Conservation (phyloP, 2,888 invertebrate species). For the Xestoiulus laeticollis region DNA sequence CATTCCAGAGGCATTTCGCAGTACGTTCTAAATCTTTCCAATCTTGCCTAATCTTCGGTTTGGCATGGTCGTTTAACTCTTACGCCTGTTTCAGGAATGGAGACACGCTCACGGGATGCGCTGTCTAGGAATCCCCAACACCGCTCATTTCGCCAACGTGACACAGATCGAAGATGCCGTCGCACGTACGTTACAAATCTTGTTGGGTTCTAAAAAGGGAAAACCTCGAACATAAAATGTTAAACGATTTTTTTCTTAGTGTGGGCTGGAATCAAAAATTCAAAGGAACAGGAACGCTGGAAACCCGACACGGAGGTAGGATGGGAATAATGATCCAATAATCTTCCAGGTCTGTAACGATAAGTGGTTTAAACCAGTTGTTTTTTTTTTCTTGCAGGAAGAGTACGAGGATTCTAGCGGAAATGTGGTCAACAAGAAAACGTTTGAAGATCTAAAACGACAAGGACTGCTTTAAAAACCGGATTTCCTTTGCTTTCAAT, state of each 20-base stretch:
- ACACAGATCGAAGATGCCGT: slow-evolving; percentile 98
- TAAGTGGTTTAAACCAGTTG: neutral
- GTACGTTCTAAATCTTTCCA: too few species aligned
- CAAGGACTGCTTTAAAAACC: slow-evolving; percentile 83
- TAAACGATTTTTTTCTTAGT: slow-evolving; percentile 68
- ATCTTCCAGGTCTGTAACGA: neutral
- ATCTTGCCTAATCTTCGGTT: too few species aligned
- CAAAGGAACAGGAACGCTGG: slow-evolving; percentile 95
- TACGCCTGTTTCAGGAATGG: slow-evolving; percentile 69
- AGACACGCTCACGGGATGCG: slow-evolving; percentile 89
- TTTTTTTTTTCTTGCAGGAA: slow-evolving; percentile 71
- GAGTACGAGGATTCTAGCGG: slow-evolving; percentile 99
- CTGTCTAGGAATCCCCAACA: slow-evolving; percentile 98
- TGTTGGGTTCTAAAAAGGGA: neutral
- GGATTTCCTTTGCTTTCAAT: neutral
- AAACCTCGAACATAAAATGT: neutral
- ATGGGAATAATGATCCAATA: neutral
- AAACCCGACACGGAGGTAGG: slow-evolving; percentile 78
- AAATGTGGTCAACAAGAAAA: slow-evolving; percentile 98
- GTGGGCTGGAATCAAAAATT: slow-evolving; percentile 97
- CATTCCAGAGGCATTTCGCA: slow-evolving; percentile 98
- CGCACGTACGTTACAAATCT: slow-evolving; percentile 73
- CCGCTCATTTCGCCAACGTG: slow-evolving; percentile 99
- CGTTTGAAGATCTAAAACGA: slow-evolving; percentile 96
- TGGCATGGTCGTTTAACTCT: neutral